phyloP scores from a whole-genome alignment of 2,797 vertebrate genomes.

The Manis javanica region DNA sequence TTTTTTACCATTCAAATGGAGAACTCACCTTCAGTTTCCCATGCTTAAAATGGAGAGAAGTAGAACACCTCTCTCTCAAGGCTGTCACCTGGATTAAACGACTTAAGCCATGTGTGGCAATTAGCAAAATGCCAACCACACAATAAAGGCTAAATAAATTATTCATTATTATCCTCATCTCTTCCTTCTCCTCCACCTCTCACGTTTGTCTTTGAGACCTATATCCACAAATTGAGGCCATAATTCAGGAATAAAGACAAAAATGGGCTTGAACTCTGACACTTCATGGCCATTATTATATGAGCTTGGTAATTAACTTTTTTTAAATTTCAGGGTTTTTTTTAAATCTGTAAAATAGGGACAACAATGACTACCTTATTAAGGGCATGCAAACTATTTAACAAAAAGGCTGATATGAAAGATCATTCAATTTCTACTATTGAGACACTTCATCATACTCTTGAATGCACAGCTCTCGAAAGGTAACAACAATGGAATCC shows the following conservation, averaged over 20 bases:
- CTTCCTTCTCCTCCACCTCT: background rate
- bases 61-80: background rate
- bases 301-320: background rate
- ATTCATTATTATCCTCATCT: background rate
- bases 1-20: slow-evolving; percentile 11
- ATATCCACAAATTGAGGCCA: background rate
- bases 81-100: background rate
- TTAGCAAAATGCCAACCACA: background rate
- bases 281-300: background rate
- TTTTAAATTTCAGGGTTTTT: background rate
- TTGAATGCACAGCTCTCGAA: background rate
- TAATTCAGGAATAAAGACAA: slow-evolving; percentile 2
- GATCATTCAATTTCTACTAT: background rate
- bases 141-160: background rate
- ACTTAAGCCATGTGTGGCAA: background rate
- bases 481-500: background rate
- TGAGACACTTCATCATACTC: background rate
- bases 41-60: background rate
- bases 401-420: slow-evolving; percentile 14
- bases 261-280: background rate
- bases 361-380: background rate
- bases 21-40: background rate
- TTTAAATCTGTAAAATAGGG: background rate
- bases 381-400: background rate
- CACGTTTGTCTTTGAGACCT: background rate